Base-by-base conservation (phyloP, 2,888 invertebrate species). In the Dasypolia templi region DNA sequence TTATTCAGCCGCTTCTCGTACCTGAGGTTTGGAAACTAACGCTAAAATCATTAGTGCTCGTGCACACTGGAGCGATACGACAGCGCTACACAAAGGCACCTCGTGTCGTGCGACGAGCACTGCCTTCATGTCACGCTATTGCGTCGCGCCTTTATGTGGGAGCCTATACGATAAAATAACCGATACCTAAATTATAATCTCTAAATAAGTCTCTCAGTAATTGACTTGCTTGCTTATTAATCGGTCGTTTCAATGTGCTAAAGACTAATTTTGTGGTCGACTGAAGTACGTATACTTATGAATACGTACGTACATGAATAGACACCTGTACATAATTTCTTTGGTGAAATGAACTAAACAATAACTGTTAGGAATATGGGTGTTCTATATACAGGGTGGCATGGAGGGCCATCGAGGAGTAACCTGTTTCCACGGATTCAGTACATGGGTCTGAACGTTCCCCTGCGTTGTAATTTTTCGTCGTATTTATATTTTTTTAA, bases 281-380 rank as follows among this genome's bases (percentile, higher is more conserved):
- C 29, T 7, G n/a, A n/a, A 35, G 35, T 32, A 67, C 12, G 11
- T 19, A 2, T 6, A 53, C 14, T 35, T 5, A 14, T 66, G n/a
- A 12, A 35, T 9, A n/a, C n/a, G n/a, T n/a, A n/a, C n/a, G 51
- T 4, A 63, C 12, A n/a, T 56, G 17, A 12, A n/a, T 42, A 58
- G 56, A 17, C n/a, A 72, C 66, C 17, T 35, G 3, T 29, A n/a
- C n/a, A n/a, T n/a, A n/a, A 72, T 72, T 12, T 12, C 17, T 51
- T 44, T 39, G 39, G 11, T 42, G 11, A 14, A 69, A 69, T 72
- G n/a, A n/a, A 68, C 42, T 42, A 51, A 39, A 12, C 17, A 29
- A 3, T 51, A 22, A 35, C 39, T 42, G 26, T 39, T 35, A 7
- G 19, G 42, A 46, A 11, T 14, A 4, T 51, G 4, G 11, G 12